phyloP scores from a whole-genome alignment of 1,140 invertebrate genomes.

The Aphelenchoides avenae region DNA sequence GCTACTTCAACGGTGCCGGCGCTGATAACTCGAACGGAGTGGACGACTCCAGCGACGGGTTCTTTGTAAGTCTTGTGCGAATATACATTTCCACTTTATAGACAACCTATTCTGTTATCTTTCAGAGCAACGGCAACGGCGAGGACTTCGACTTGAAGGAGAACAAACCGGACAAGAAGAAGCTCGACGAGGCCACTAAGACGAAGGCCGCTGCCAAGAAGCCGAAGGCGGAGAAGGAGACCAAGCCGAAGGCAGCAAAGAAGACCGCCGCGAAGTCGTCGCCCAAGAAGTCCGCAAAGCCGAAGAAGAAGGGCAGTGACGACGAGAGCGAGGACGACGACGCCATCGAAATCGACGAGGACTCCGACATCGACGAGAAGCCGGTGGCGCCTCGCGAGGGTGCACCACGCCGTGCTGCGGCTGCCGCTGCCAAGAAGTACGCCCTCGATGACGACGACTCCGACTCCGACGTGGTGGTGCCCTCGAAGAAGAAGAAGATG shows the following conservation, averaged over 20 bases:
- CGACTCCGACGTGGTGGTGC: no score
- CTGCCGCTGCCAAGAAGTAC: neutral
- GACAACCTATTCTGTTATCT: no score
- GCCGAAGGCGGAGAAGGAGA: neutral
- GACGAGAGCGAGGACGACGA: neutral
- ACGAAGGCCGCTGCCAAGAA: neutral
- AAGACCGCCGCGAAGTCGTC: conserved; percentile 2
- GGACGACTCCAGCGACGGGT: neutral
- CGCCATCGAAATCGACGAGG: conserved; percentile 11
- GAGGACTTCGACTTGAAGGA: neutral
- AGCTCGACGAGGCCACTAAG: conserved; percentile 1
- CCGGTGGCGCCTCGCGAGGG: neutral
- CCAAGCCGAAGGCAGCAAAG: conserved; percentile 5
- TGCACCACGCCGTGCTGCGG: neutral
- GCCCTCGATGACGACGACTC: neutral
- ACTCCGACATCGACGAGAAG: conserved; percentile 6
- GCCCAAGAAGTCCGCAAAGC: neutral
- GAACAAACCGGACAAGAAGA: neutral
- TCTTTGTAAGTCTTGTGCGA: neutral
- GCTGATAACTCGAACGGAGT: neutral
- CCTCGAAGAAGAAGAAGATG: no score
- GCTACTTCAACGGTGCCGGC: no score
- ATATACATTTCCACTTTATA: no score
- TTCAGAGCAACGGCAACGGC: neutral
- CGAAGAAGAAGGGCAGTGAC: conserved; percentile 1